Evolutionary conservation across 2,888 invertebrate genomes (phyloP).

Genomic region (Patella pellucida): DNA sequence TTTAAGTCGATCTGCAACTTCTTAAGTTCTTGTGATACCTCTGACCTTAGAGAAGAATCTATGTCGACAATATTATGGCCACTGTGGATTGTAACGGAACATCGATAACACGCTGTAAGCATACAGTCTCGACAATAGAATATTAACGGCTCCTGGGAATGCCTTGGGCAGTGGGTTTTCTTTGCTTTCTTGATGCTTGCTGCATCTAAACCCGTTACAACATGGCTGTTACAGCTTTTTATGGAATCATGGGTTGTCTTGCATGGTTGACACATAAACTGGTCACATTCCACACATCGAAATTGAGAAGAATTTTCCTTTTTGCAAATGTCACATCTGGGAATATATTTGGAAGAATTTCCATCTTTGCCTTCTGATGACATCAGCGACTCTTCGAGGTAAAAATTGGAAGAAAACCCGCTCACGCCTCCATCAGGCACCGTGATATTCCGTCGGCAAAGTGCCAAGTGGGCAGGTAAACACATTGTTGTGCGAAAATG

Average conservation of each 20-base stretch:
- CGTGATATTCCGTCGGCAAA: background rate
- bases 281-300: background rate
- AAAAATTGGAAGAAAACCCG: slow-evolving; percentile 4
- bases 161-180: background rate
- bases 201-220: background rate
- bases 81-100: background rate
- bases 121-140: background rate
- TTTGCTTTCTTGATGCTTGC: background rate
- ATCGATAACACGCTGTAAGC: background rate
- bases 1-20: background rate
- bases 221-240: background rate
- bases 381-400: background rate
- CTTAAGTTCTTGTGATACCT: background rate
- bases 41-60: background rate
- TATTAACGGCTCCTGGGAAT: background rate
- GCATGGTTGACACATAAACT: background rate
- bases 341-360: background rate
- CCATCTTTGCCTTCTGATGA: background rate
- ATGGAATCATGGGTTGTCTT: background rate
- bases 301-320: background rate
- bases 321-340: background rate
- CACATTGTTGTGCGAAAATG: background rate
- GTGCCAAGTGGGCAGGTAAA: background rate
- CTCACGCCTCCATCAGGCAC: background rate
- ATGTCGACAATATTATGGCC: background rate